These are phyloP conservation scores for Coccyzus lansbergi DNA, from an alignment of 2,797 vertebrate species.

Conservation along the genomic window DNA sequence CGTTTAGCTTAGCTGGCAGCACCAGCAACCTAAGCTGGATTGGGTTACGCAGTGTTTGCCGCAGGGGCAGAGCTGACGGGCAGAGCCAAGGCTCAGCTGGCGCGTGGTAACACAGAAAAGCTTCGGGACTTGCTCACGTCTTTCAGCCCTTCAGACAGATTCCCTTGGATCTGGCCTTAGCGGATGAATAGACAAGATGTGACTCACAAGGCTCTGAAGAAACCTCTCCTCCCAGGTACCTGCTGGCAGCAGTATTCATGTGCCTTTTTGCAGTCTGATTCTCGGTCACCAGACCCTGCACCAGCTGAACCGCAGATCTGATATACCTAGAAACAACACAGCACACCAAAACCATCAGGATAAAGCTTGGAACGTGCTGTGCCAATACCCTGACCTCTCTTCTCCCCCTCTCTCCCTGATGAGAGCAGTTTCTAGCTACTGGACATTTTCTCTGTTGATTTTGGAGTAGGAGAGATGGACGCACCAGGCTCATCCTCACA, in stretches of 20 bases:
- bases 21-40: not conserved
- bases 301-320: not conserved
- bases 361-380: not conserved
- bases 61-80: constrained; percentile 29
- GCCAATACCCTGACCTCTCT: not conserved
- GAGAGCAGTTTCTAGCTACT: not conserved
- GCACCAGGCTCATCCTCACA: fast-evolving
- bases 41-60: not conserved
- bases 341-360: not conserved
- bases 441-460: not conserved
- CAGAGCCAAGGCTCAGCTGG: constrained; percentile 27
- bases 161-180: not conserved
- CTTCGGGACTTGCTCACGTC: not conserved
- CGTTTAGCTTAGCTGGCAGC: not conserved
- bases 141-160: not conserved
- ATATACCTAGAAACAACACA: not conserved
- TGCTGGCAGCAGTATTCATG: not conserved
- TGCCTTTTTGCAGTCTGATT: not conserved
- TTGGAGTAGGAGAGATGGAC: not conserved
- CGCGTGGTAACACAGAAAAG: not conserved
- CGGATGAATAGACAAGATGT: not conserved
- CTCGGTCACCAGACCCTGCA: not conserved
- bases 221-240: not conserved
- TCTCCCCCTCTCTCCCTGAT: too few species aligned
- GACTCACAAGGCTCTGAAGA: not conserved